Evolutionary conservation across 2,113 vertebrate genomes (phyloP), one percentile per base, ranked within the genome.

Genomic region (Oceanites oceanicus): DNA sequence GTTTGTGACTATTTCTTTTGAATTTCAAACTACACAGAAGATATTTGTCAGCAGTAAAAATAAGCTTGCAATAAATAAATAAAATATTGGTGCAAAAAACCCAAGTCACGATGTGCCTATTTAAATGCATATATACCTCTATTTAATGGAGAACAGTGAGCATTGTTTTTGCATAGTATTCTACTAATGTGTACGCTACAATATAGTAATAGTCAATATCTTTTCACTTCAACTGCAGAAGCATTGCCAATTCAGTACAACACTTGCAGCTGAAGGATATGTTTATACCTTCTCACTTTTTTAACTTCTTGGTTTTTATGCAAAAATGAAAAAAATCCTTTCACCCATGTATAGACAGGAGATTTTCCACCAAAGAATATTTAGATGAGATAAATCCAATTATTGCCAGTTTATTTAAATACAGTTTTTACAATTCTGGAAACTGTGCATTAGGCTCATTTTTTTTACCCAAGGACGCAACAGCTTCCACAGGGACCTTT

Each of bases 1-100:
- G 86, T 29, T 59, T 95, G 77, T 74, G 89, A 97, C 78, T 91
- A 76, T 92, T 94, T 91, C 89, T 94, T 96, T 93, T 95, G 95
- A 93, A 97, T 96, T 88, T 79, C 81, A 94, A 79, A 74, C 71
- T 66, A 80, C 87, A 79, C 66, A 83, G 81, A 91, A 97, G 92
- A 96, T 95, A 94, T 95, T 97, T 97, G 92, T 96, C 94, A 96
- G 94, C 84, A 94, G 77, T 88, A 95, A 97, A 94, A 96, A 82
- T 80, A 89, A 95, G 81, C 84, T 91, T 52, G 86, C 9, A 8
- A 86, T 82, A 92, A 93, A 97, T 94, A 97, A 97, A 96, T 97
- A 95, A 92, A 92, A 86, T 94, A 96, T 44, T 88, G 58, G 84
- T 4, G 59, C 67, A 90, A 96, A 96, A 96, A 96, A 90, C 77